Evolutionary conservation across 2,888 invertebrate species (phyloP), one percentile per base, ranked within the genome.

Genomic region (Dicranocentrus wangi): DNA sequence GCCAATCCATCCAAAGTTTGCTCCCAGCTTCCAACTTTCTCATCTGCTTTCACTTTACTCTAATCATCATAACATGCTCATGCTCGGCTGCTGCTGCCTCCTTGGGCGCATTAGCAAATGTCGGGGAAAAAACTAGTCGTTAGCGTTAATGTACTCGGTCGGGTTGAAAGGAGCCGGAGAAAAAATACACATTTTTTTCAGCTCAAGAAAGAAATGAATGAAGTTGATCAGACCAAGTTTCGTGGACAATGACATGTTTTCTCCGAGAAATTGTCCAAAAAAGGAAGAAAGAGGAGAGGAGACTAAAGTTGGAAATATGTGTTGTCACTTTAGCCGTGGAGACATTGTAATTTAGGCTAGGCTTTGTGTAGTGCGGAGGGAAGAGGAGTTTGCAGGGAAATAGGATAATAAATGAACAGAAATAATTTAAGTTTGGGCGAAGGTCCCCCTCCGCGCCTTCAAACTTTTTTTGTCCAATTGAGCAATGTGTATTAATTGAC

Each of bases 401-500:
- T n/a, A n/a, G n/a, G 32, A 10, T 32, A 32, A 53, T 13, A 55
- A 55, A 55, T 55, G 55, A 55, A 55, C 19, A 25, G 25, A 25
- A 55, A 21, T 55, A 55, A 55, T 55, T 55, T 25, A n/a, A 10
- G 2, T 47, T 47, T 47, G 2, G 21, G 8, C 51, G 8, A 51
- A 51, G n/a, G 10, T 55, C 25, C 55, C 25, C 5, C 19, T 2
- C 32, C 32, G 10, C 32, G 5, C 51, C 43, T 43, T 43, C 3
- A 2, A n/a, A 23, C n/a, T 17, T 32, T 60, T n/a, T n/a, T n/a
- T n/a, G n/a, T n/a, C n/a, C 28, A 27, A 27, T 60, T 32, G n/a
- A 60, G 32, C 60, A 60, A 60, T 60, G 32, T 27, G 60, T 32
- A 60, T 60, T 60, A 60, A 60, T 60, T 60, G 60, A 17, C 10